Conservation (phyloP, 1,140 invertebrate genomes). For the Yoshiicerus persimilis region DNA sequence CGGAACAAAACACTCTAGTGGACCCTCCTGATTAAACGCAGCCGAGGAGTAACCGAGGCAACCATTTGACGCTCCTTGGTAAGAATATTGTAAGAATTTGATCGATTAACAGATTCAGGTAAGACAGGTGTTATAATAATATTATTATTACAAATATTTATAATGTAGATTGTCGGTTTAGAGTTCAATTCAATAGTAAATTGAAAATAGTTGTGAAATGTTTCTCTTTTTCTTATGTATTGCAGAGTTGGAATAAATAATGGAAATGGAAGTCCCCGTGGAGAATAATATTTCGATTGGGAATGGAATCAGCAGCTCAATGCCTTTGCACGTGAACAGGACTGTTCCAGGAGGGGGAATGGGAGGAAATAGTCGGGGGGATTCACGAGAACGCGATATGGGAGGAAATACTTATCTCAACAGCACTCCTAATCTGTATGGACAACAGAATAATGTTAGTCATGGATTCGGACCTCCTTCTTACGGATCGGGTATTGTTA, state of each 20-base stretch:
- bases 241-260: neutral
- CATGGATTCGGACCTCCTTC: neutral
- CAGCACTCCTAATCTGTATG: neutral
- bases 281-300: neutral
- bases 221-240: no score
- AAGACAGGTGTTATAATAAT: no score
- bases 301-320: neutral
- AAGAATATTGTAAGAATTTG: no score
- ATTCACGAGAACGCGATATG: neutral
- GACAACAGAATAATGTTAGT: neutral
- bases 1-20: no score
- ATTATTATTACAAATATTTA: no score
- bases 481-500: neutral
- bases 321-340: neutral
- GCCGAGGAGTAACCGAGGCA: no score
- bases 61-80: no score
- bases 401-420: neutral
- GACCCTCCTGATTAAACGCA: no score
- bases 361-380: neutral
- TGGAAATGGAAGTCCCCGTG: conserved; percentile 6
- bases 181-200: no score
- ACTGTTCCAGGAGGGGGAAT: neutral
- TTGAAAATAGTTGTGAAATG: no score
- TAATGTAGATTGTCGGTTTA: no score
- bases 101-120: no score